These are phyloP conservation scores for Sphaerodactylus townsendi DNA, from an alignment of 2,113 vertebrate species.

Conservation along the genomic window DNA sequence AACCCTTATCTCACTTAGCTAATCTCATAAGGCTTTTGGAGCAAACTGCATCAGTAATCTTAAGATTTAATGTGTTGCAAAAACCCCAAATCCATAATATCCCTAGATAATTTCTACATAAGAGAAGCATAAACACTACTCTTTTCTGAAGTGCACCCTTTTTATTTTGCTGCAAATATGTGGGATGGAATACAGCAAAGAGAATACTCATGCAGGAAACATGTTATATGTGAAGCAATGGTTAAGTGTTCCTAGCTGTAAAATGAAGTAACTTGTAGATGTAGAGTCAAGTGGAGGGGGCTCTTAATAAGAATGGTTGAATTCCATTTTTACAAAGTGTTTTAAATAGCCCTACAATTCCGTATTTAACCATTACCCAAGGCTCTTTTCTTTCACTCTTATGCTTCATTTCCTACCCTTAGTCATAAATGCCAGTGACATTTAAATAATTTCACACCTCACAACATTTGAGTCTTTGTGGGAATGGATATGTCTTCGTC, in stretches of 20 bases:
- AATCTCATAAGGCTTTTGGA: no score
- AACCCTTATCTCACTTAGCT: no score
- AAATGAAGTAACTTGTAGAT: neutral
- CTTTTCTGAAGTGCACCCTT: no score
- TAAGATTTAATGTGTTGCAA: no score
- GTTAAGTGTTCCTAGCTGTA: neutral
- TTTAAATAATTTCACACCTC: neutral
- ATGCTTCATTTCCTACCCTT: neutral
- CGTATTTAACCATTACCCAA: no score
- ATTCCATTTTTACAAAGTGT: neutral
- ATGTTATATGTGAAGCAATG: neutral
- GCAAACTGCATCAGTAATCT: no score
- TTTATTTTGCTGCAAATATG: no score
- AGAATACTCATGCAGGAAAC: neutral
- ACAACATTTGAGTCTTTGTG: constrained; percentile 11
- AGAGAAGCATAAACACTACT: no score
- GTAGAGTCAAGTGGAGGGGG: neutral
- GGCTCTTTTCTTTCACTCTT: neutral
- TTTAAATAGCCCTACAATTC: constrained; percentile 15
- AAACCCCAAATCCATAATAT: no score
- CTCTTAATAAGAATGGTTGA: neutral
- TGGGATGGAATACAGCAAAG: neutral
- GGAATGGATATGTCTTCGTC: neutral
- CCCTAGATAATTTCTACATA: no score
- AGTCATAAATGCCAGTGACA: constrained; percentile 2